A percentile compares a stretch with the other conserved stretches of the same genome.
Evolutionary conservation across 2,113 vertebrate genomes (phyloP).

Genomic region (Carassius carassius): DNA sequence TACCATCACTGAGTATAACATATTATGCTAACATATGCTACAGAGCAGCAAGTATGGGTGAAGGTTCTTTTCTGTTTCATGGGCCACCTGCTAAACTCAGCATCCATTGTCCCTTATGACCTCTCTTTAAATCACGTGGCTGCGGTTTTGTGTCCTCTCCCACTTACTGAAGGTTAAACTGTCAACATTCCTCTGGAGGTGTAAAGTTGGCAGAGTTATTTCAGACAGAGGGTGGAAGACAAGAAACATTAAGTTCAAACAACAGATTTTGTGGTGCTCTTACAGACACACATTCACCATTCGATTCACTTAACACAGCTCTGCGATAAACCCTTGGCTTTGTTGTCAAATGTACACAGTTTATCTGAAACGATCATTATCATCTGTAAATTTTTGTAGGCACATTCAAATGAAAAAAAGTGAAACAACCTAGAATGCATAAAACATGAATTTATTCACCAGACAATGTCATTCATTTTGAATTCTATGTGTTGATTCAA

Average conservation of each 20-base stretch:
- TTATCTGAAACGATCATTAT: background rate
- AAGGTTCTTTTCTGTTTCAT: conserved; percentile 18
- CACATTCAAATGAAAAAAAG: background rate
- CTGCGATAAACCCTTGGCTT: background rate
- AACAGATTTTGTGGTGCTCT: background rate
- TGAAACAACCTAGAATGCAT: background rate
- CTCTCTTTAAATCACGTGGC: conserved; percentile 27
- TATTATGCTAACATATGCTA: conserved; percentile 16
- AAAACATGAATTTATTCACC: background rate
- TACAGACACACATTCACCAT: background rate
- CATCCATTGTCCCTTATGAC: conserved; percentile 32
- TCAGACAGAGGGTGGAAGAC: background rate
- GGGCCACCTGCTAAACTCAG: conserved; percentile 36
- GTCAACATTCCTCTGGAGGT: conserved; percentile 14
- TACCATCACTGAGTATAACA: background rate
- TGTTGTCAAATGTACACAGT: background rate
- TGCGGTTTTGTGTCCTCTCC: conserved; percentile 32
- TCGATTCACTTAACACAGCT: background rate
- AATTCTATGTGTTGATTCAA: background rate
- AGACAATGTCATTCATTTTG: background rate
- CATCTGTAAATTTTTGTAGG: background rate
- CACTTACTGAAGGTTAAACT: conserved; percentile 44
- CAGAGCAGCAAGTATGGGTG: background rate
- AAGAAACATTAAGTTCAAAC: conserved; percentile 15
- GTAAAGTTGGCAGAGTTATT: conserved; percentile 18